Evolutionary conservation across 2,888 invertebrate genomes (phyloP), one percentile per base, ranked within the genome.

Genomic region (Tetranychus truncatus): DNA sequence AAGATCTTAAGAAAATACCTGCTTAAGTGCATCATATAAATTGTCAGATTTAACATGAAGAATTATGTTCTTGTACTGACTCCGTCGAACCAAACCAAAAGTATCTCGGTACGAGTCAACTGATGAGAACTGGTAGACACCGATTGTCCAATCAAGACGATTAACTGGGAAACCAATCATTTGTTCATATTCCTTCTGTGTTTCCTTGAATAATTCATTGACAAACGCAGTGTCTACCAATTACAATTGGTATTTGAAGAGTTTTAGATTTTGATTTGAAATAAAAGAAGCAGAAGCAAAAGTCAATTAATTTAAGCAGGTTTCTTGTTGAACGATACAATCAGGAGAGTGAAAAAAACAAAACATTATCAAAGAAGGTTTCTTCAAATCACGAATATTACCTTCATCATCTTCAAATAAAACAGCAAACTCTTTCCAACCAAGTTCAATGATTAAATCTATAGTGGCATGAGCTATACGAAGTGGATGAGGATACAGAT

Each of bases 371-470:
- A 55, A 55, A 55, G 1, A 15, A 55, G 7, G 15, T 7, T 55
- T 15, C 55, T 15, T 55, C 6, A 55, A 55, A 55, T 55, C 55
- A 55, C 55, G 55, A 55, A 15, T 55, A 55, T 55, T 55, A 69
- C 69, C 69, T 69, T 69, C 69, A 69, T 69, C 69, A 69, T 69
- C 69, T 20, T 69, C 69, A 20, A 24, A 69, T 24, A 69, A 11
- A 1, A 69, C 20, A 20, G 21, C 69, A 69, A 69, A 69, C 34
- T 69, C 69, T 69, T 20, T 69, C 69, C 69, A 69, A 4, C 11
- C 34, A 11, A 69, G 69, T 24, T 20, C 69, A 24, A 24, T 24
- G 69, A 69, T 69, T 24, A 69, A 20, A 11, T 69, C 69, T 11
- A 69, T 69, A 5, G 69, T 11, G 18, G 69, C 69, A 11, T 69